Percentiles rank a stretch among this genome's conserved stretches.
phyloP scores from a whole-genome alignment of 2,797 vertebrate species.

The Karalla daura region DNA sequence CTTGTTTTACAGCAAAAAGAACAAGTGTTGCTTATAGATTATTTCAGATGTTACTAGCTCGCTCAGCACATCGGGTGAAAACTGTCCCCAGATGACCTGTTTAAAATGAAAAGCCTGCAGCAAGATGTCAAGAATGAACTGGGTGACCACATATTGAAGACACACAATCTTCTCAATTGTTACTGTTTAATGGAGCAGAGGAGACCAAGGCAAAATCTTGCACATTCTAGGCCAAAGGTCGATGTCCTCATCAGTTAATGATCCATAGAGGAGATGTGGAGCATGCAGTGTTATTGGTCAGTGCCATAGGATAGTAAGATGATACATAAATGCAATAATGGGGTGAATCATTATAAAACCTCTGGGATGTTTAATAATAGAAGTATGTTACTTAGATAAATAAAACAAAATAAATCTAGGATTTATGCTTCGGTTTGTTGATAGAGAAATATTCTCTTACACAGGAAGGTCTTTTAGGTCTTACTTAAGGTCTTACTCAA shows the following conservation, averaged over 20 bases:
- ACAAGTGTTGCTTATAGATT: not conserved
- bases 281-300: not conserved
- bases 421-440: too few relatives aligned
- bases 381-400: not conserved
- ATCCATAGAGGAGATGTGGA: not conserved
- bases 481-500: too few relatives aligned
- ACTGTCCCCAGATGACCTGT: not conserved
- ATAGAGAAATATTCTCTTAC: too few relatives aligned
- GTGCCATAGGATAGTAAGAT: not conserved
- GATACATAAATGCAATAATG: not conserved
- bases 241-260: not conserved
- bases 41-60: not conserved
- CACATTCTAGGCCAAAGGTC: not conserved
- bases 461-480: too few relatives aligned
- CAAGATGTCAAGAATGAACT: not conserved
- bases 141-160: not conserved
- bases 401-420: too few relatives aligned
- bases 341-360: not conserved
- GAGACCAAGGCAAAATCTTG: not conserved
- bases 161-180: not conserved
- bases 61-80: not conserved
- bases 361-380: not conserved
- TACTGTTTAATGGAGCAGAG: slow-evolving; percentile 10
- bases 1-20: not conserved
- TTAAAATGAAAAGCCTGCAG: not conserved